phyloP scores from a whole-genome alignment of 2,888 invertebrate species.

The Rhorus exstirpatorius region DNA sequence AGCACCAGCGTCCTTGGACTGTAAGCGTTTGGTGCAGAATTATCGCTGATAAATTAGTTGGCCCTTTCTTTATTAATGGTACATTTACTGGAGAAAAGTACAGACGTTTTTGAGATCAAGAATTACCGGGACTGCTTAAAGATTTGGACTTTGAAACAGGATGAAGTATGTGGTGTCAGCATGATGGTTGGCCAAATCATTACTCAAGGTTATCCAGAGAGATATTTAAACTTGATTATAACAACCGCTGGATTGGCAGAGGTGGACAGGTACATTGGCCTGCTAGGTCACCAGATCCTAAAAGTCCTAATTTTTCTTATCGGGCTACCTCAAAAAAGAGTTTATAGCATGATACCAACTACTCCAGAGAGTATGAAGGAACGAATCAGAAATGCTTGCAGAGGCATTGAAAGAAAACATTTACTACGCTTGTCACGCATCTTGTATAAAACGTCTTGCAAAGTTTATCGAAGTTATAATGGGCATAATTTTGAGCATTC shows the following conservation, averaged over 20 bases:
- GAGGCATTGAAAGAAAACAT: not conserved
- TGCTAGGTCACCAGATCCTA: constrained; percentile 1
- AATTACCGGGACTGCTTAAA: constrained; percentile 39
- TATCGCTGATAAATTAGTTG: constrained; percentile 1
- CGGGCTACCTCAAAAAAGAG: constrained; percentile 3
- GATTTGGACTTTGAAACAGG: constrained; percentile 46
- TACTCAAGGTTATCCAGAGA: constrained; percentile 32
- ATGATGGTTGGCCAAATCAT: constrained; percentile 57
- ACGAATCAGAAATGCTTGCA: not conserved
- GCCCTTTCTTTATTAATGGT: not conserved
- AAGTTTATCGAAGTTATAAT: not conserved
- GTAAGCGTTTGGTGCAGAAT: constrained; percentile 22
- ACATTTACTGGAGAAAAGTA: constrained; percentile 10
- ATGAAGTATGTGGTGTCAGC: constrained; percentile 63
- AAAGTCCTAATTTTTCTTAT: not conserved
- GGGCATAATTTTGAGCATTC: constrained; percentile 6
- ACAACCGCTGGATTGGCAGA: not conserved
- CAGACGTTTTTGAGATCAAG: not conserved
- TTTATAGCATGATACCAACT: not conserved
- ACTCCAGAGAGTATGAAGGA: constrained; percentile 4
- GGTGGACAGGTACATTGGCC: constrained; percentile 1
- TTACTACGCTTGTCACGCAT: not conserved
- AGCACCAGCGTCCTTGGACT: constrained; percentile 16
- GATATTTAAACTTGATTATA: not conserved
- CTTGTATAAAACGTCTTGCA: not conserved